These are phyloP conservation scores for Disparrhopalites patrizii DNA, from an alignment of 2,888 invertebrate genomes.

Conservation along the genomic window DNA sequence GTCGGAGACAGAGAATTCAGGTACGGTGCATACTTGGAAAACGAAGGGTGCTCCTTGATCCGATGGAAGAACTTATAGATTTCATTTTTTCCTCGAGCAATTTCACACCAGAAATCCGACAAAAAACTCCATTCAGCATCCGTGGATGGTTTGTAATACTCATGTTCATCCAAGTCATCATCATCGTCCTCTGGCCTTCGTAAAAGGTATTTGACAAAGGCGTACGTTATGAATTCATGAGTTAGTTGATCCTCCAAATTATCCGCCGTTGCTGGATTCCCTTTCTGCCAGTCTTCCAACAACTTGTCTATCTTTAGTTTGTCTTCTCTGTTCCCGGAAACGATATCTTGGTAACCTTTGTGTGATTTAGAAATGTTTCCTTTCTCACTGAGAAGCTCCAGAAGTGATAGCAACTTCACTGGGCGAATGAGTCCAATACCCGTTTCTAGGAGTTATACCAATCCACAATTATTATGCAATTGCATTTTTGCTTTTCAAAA, in stretches of 20 bases:
- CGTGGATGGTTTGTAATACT: background rate
- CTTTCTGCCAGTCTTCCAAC: background rate
- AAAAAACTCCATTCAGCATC: background rate
- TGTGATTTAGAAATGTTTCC: background rate
- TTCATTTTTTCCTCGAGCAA: background rate
- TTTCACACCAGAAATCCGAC: background rate
- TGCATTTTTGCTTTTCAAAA: too few relatives aligned
- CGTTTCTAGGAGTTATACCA: background rate
- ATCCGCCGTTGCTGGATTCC: background rate
- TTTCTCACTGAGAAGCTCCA: background rate
- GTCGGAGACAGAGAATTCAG: background rate
- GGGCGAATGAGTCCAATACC: background rate
- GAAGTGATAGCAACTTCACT: background rate
- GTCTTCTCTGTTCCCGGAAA: background rate
- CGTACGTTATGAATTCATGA: conserved; percentile 1
- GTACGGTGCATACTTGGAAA: background rate
- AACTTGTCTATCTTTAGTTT: background rate
- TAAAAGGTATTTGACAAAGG: conserved; percentile 2
- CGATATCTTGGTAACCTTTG: background rate
- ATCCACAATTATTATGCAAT: background rate
- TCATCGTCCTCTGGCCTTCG: background rate
- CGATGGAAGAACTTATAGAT: conserved; percentile 5
- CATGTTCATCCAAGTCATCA: background rate
- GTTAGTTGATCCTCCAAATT: conserved; percentile 8
- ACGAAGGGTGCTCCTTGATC: conserved; percentile 10